Evolutionary conservation across 2,888 invertebrate genomes (phyloP).

Genomic region (Drosophila nr. perissopoda): DNA sequence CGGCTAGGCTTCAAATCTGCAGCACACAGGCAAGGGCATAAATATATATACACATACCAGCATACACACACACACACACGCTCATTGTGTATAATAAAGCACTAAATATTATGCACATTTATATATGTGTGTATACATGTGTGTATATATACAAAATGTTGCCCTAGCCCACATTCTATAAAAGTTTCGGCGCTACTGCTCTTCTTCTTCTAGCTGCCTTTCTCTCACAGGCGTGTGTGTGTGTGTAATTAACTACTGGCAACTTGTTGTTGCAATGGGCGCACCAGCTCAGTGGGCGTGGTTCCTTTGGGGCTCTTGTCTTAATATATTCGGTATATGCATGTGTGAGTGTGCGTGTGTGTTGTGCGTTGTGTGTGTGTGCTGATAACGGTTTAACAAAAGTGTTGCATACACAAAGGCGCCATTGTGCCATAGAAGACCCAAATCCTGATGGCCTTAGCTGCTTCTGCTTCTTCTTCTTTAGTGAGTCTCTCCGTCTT

Average conservation of each 20-base stretch:
- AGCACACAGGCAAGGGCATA: conserved; percentile 42
- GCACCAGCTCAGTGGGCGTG: conserved; percentile 57
- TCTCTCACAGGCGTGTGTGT: background rate
- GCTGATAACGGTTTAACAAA: conserved; percentile 73
- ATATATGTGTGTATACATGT: conserved; percentile 6
- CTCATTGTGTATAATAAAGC: conserved; percentile 36
- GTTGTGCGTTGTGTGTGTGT: conserved; percentile 23
- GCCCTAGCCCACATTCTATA: conserved; percentile 61
- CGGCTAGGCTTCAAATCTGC: conserved; percentile 47
- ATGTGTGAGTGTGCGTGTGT: background rate
- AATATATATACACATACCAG: conserved; percentile 23
- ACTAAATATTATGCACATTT: conserved; percentile 7
- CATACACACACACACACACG: conserved; percentile 4
- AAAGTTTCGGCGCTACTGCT: conserved; percentile 55
- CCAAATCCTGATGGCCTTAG: conserved; percentile 65
- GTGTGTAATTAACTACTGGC: conserved; percentile 73
- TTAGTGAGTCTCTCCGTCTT: conserved; percentile 18
- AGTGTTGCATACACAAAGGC: conserved; percentile 81
- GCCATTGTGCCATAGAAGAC: conserved; percentile 76
- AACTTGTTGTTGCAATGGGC: conserved; percentile 75
- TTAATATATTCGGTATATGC: conserved; percentile 37
- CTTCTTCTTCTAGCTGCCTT: conserved; percentile 22
- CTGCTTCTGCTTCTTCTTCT: conserved; percentile 13
- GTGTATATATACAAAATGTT: conserved; percentile 13
- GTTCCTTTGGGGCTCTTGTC: conserved; percentile 39